phyloP scores from a whole-genome alignment of 2,888 invertebrate species.

The Lumbricus terrestris region DNA sequence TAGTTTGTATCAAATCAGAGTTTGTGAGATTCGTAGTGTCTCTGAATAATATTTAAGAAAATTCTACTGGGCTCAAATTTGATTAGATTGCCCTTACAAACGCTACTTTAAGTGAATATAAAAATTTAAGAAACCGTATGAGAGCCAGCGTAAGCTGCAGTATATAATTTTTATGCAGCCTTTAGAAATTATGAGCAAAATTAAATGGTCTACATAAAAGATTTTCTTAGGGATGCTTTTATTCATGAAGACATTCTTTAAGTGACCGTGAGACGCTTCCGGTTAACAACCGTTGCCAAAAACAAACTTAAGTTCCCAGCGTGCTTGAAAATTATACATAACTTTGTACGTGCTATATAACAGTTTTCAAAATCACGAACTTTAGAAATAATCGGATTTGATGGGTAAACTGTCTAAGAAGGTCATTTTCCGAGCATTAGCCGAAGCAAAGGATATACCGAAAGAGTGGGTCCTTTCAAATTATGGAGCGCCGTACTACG shows the following conservation, averaged over 20 bases:
- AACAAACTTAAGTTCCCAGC: background rate
- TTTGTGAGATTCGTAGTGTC: too few species aligned
- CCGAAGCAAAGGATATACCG: background rate
- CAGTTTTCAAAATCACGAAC: background rate
- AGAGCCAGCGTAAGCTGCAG: too few species aligned
- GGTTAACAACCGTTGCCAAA: background rate
- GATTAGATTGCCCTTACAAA: too few species aligned
- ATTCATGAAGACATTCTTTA: background rate
- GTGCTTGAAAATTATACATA: background rate
- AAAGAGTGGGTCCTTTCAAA: background rate
- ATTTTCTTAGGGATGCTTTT: too few species aligned
- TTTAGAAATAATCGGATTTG: background rate
- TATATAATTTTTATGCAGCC: too few species aligned
- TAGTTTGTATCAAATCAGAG: too few species aligned
- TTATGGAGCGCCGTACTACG: constrained; percentile 14
- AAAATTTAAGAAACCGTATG: too few species aligned
- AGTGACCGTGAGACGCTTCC: background rate
- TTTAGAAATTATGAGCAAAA: too few species aligned
- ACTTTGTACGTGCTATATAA: background rate
- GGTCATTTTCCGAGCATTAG: background rate
- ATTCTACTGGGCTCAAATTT: too few species aligned
- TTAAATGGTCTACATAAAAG: too few species aligned
- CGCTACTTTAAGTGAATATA: too few species aligned
- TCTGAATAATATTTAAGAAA: too few species aligned
- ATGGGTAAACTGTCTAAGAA: background rate